Percentiles rank a stretch among this genome's conserved stretches.
Conservation (phyloP, 2,113 vertebrate species). For the Tragulus kanchil region DNA sequence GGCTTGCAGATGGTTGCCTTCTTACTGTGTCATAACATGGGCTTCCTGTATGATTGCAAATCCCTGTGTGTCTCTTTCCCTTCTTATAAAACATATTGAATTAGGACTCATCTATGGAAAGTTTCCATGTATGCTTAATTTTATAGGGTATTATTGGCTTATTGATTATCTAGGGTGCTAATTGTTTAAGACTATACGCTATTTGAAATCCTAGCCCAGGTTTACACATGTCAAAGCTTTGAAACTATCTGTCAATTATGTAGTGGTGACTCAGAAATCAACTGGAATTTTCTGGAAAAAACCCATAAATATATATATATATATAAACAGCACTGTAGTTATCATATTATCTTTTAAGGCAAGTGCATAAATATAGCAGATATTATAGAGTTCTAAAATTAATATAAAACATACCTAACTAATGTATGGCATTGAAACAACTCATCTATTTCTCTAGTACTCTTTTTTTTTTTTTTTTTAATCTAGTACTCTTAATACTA, state of each 20-base stretch:
- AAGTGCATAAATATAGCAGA: background rate
- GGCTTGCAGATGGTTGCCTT: background rate
- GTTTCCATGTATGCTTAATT: background rate
- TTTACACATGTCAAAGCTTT: background rate
- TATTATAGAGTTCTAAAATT: conserved; percentile 30
- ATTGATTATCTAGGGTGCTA: background rate
- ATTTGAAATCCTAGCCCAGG: background rate
- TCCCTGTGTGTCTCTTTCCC: background rate
- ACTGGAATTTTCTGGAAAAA: conserved; percentile 11
- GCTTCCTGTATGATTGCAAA: background rate
- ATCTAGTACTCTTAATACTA: conserved; percentile 6
- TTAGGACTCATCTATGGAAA: background rate
- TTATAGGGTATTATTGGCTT: background rate
- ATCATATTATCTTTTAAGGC: background rate
- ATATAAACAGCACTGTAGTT: background rate
- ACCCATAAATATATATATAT: background rate
- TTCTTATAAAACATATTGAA: background rate
- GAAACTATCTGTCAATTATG: background rate
- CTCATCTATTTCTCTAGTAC: background rate
- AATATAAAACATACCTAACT: background rate
- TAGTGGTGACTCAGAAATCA: background rate
- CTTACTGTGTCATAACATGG: background rate
- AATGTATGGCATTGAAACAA: conserved; percentile 1
- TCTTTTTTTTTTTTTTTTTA: background rate
- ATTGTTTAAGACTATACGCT: background rate